phyloP scores from a whole-genome alignment of 2,797 vertebrate genomes.

The Echiichthys vipera region DNA sequence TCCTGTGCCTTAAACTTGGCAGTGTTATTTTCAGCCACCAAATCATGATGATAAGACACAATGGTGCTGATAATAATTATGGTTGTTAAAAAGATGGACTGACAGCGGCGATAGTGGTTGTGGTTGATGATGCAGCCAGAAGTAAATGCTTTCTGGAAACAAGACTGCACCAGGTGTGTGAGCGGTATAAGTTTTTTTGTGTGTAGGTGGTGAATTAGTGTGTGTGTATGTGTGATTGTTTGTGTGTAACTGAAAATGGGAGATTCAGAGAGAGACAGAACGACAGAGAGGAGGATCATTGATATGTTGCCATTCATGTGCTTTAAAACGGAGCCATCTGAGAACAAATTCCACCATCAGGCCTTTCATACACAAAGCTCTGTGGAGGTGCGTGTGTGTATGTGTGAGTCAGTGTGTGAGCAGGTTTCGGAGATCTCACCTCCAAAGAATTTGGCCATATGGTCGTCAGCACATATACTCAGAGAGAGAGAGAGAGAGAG shows the following conservation, averaged over 20 bases:
- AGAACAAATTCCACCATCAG: constrained; percentile 78
- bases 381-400: constrained; percentile 52
- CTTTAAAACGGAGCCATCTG: constrained; percentile 81
- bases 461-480: constrained; percentile 79
- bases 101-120: constrained; percentile 42
- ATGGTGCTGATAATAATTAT: constrained; percentile 73
- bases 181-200: constrained; percentile 28
- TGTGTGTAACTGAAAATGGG: constrained; percentile 39
- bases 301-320: constrained; percentile 78
- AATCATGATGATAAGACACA: constrained; percentile 69
- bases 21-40: constrained; percentile 55
- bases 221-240: constrained; percentile 14
- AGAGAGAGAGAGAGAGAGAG: constrained; percentile 47
- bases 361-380: constrained; percentile 72
- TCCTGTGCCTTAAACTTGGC: constrained; percentile 74
- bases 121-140: constrained; percentile 61
- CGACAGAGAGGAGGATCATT: constrained; percentile 62
- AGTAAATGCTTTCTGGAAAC: constrained; percentile 54
- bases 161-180: constrained; percentile 62
- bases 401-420: constrained; percentile 36
- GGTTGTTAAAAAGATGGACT: constrained; percentile 57
- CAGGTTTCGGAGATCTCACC: constrained; percentile 81
- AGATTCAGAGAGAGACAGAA: constrained; percentile 51
- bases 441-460: constrained; percentile 86
- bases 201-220: constrained; percentile 23